phyloP scores from a whole-genome alignment of 1,140 invertebrate genomes.

The Brachionus manjavacas region DNA sequence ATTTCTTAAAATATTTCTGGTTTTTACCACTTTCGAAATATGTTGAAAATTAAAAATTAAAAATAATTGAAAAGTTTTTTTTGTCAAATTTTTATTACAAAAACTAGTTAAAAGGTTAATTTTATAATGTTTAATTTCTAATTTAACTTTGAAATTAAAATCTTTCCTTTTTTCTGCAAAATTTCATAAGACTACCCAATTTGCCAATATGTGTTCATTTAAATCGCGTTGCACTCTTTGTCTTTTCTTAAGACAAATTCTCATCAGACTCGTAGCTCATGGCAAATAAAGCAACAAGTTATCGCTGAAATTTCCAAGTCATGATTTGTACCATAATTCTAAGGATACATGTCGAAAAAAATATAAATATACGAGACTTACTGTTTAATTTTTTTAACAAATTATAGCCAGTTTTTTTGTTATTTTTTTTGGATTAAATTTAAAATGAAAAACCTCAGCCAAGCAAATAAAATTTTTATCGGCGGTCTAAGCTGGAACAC shows the following conservation, averaged over 20 bases:
- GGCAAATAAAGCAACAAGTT: constrained; percentile 1
- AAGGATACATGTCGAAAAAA: neutral
- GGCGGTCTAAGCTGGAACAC: constrained; percentile 68
- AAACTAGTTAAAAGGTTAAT: neutral
- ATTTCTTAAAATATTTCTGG: no score
- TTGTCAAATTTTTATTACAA: neutral
- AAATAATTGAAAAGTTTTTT: no score
- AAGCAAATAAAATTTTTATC: constrained; percentile 86
- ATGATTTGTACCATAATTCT: neutral
- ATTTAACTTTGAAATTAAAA: neutral
- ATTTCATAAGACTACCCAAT: neutral
- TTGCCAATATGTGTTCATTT: neutral
- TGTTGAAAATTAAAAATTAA: no score
- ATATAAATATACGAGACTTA: constrained; percentile 32
- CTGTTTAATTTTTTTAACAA: neutral
- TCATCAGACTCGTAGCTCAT: neutral
- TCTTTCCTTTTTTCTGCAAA: neutral
- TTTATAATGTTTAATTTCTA: neutral
- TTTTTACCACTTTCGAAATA: no score
- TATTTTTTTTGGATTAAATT: constrained; percentile 6
- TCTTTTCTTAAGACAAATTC: neutral
- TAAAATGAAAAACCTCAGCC: constrained; percentile 12
- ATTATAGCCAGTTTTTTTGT: constrained; percentile 7
- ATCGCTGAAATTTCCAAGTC: neutral
- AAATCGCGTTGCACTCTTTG: neutral